These are phyloP conservation scores for Cichladusa arquata DNA, from an alignment of 2,113 vertebrate genomes.

Conservation along the genomic window DNA sequence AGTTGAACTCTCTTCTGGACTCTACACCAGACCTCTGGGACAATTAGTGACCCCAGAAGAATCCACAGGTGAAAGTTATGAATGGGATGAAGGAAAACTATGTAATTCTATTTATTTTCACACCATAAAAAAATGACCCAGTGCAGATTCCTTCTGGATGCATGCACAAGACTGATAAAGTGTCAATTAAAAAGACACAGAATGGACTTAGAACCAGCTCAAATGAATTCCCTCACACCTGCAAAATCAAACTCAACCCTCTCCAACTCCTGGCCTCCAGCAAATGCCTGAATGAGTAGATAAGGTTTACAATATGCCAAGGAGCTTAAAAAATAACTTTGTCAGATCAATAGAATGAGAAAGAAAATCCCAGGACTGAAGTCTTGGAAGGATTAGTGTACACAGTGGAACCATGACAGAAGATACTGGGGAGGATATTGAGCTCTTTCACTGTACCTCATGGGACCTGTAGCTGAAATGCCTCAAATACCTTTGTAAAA, in stretches of 20 bases:
- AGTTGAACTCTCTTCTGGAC: not conserved
- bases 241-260: not conserved
- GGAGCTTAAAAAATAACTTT: constrained; percentile 26
- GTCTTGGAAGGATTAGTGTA: constrained; percentile 7
- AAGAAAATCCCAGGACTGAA: constrained; percentile 23
- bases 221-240: not conserved
- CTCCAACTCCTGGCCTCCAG: not conserved
- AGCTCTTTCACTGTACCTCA: not conserved
- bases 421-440: not conserved
- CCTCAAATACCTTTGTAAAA: not conserved
- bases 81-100: not conserved
- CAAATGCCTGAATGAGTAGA: constrained; percentile 13
- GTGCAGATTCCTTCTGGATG: not conserved
- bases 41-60: not conserved
- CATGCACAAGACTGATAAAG: constrained; percentile 12
- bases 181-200: constrained; percentile 33
- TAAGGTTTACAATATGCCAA: constrained; percentile 15
- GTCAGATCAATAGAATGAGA: constrained; percentile 12
- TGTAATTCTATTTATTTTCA: constrained; percentile 17
- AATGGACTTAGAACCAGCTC: not conserved
- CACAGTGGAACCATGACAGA: not conserved
- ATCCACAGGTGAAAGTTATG: not conserved
- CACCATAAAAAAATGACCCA: not conserved
- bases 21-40: not conserved
- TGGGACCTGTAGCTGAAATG: not conserved